Percentiles rank a stretch among this genome's conserved stretches.
These are phyloP conservation scores for Phoxinus dragarum DNA, from an alignment of 2,797 vertebrate species.

Conservation along the genomic window DNA sequence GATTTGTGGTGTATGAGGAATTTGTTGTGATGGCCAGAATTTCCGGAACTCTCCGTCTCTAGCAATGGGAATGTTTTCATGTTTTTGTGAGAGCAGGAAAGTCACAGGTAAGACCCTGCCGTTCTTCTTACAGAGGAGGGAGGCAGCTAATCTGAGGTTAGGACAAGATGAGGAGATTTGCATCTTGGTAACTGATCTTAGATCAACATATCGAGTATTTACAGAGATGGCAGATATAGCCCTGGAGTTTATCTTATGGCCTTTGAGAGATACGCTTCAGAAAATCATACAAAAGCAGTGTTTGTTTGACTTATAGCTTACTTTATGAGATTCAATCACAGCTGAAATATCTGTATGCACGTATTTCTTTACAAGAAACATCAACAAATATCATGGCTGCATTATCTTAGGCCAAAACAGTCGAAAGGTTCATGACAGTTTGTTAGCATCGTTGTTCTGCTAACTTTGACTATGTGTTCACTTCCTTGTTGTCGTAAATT, in stretches of 20 bases:
- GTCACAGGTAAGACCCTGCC: constrained; percentile 25
- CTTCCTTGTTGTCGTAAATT: background rate
- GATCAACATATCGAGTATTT: constrained; percentile 9
- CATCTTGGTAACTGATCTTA: background rate
- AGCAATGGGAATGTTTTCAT: constrained; percentile 32
- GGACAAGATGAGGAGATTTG: constrained; percentile 12
- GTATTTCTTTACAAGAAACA: constrained; percentile 1
- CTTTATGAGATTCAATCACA: background rate
- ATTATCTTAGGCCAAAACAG: background rate
- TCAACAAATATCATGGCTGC: background rate
- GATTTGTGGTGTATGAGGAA: constrained; percentile 37
- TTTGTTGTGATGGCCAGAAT: constrained; percentile 13
- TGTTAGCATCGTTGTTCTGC: background rate
- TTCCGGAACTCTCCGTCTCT: constrained; percentile 18
- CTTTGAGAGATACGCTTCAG: constrained; percentile 4
- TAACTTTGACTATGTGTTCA: background rate
- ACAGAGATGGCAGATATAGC: constrained; percentile 10
- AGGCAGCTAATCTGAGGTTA: constrained; percentile 20
- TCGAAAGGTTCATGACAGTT: background rate
- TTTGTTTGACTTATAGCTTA: constrained; percentile 37
- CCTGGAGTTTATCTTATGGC: background rate
- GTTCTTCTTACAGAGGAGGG: background rate
- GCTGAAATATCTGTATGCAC: background rate
- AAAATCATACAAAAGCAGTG: constrained; percentile 7
- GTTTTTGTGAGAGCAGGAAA: constrained; percentile 12